Evolutionary conservation across 1,140 invertebrate genomes (phyloP).

Genomic region (Drosophila pallidifrons): DNA sequence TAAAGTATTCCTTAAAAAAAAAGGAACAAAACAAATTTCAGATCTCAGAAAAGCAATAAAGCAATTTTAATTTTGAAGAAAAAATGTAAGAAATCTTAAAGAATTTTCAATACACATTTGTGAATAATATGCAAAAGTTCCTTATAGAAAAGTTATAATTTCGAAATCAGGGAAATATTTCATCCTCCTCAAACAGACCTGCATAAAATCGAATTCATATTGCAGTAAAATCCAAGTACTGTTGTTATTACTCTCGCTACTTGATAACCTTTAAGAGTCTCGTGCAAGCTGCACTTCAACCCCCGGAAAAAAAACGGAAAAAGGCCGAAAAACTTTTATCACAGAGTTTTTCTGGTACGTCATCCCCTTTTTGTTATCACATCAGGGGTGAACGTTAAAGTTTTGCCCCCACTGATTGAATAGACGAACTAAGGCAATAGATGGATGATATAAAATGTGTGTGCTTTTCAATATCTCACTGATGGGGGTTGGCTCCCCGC

Average conservation of each 20-base stretch:
- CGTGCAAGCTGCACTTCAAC: slow-evolving; percentile 64
- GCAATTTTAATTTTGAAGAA: no score
- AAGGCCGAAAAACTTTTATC: slow-evolving; percentile 55
- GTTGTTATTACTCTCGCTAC: neutral
- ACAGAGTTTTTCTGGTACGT: slow-evolving; percentile 43
- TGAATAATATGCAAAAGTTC: no score
- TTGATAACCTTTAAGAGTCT: slow-evolving; percentile 27
- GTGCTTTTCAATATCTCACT: slow-evolving; percentile 20
- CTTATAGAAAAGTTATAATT: no score
- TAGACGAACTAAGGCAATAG: slow-evolving; percentile 38
- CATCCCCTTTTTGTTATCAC: slow-evolving; percentile 49
- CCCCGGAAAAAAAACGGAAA: slow-evolving; percentile 37
- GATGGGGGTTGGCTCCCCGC: slow-evolving; percentile 34
- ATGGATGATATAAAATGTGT: slow-evolving; percentile 25
- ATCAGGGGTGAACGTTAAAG: slow-evolving; percentile 36
- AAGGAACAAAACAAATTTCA: no score
- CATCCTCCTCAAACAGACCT: neutral
- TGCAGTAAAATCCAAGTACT: slow-evolving; percentile 4
- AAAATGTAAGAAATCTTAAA: no score
- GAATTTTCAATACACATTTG: no score
- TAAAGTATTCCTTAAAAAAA: no score
- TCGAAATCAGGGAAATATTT: no score
- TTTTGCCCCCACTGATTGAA: slow-evolving; percentile 34
- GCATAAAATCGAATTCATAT: slow-evolving; percentile 40
- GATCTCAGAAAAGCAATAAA: no score